Evolutionary conservation across 64 coral and sea anemone genomes (phyloP).

Genomic region (Platygyra sinensis): DNA sequence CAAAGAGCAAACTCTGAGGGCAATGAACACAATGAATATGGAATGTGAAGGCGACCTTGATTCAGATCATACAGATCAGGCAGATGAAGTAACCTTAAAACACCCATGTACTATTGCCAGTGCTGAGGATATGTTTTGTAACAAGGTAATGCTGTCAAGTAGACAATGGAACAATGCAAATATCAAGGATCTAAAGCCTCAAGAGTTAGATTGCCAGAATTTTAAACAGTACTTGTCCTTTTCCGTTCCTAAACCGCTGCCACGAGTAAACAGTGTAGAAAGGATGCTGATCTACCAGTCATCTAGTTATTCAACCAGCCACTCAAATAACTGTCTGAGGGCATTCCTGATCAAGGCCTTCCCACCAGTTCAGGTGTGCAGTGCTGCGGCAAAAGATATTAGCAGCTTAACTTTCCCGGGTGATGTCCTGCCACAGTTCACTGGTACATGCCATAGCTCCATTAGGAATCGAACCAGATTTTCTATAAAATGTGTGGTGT

Average conservation of each 20-base stretch:
- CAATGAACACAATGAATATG: no score
- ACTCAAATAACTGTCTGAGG: not conserved
- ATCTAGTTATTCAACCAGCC: not conserved
- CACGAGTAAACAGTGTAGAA: not conserved
- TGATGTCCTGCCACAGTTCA: no score
- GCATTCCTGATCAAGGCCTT: conserved; percentile 23
- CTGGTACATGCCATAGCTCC: no score
- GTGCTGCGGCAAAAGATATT: no score
- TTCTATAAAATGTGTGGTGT: no score
- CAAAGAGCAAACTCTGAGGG: no score
- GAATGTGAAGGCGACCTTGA: no score
- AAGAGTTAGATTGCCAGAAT: conserved; percentile 8
- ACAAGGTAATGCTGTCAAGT: conserved; percentile 17
- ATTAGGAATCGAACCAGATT: no score
- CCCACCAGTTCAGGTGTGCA: conserved; percentile 10
- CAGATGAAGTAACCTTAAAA: not conserved
- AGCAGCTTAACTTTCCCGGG: no score
- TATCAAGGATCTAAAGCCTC: conserved; percentile 17
- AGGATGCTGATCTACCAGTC: no score
- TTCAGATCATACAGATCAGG: no score
- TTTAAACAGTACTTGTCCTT: conserved; percentile 15
- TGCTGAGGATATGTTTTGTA: conserved; percentile 26
- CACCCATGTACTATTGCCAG: conserved; percentile 11
- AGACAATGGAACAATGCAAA: conserved; percentile 24
- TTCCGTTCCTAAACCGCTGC: conserved; percentile 31